These are phyloP conservation scores for Ennomos fuscantarius DNA, from an alignment of 2,888 invertebrate genomes.

Conservation along the genomic window DNA sequence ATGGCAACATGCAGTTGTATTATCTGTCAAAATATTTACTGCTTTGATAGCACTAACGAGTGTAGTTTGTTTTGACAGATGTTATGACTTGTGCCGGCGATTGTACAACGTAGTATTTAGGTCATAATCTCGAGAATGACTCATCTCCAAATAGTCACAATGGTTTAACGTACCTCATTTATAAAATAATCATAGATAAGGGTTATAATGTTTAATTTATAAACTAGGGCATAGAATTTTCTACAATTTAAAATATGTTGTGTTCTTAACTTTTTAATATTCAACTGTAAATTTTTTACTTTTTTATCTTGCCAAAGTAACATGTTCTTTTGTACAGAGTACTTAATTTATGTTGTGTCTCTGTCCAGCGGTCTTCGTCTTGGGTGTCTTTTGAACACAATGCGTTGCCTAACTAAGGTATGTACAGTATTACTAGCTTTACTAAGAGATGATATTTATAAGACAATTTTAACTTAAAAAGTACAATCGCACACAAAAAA, in stretches of 20 bases:
- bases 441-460: conserved; percentile 67
- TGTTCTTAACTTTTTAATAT: conserved; percentile 45
- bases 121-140: conserved; percentile 51
- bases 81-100: conserved; percentile 38
- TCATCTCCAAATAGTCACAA: conserved; percentile 76
- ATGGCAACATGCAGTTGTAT: conserved; percentile 38
- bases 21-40: conserved; percentile 40
- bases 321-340: conserved; percentile 62
- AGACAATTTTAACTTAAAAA: conserved; percentile 53
- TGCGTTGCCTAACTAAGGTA: conserved; percentile 70
- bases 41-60: conserved; percentile 17
- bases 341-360: conserved; percentile 54
- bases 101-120: conserved; percentile 58
- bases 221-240: conserved; percentile 55
- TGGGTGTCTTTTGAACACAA: conserved; percentile 49
- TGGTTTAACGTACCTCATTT: conserved; percentile 84
- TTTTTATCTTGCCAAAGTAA: conserved; percentile 78
- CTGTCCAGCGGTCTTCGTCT: conserved; percentile 46
- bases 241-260: conserved; percentile 48
- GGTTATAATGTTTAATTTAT: conserved; percentile 69
- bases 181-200: conserved; percentile 74
- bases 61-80: conserved; percentile 40
- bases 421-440: conserved; percentile 85
- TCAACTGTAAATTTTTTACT: conserved; percentile 50
- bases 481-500: conserved; percentile 40